Percentiles rank a stretch among this genome's conserved stretches.
Evolutionary conservation across 2,113 vertebrate species (phyloP).

Genomic region (Maccullochella peelii): DNA sequence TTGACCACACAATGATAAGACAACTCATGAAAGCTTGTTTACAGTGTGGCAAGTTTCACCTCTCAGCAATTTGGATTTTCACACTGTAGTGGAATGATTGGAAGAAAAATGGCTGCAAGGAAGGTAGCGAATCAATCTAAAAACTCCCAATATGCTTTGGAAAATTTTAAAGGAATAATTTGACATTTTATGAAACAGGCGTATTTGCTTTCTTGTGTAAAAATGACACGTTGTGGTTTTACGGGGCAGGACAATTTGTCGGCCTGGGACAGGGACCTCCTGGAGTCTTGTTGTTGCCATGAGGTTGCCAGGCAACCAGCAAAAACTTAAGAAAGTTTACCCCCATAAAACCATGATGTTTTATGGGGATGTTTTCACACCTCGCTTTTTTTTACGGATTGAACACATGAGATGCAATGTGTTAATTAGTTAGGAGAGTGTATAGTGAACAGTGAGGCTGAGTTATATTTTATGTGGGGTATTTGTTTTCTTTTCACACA

Average conservation of each 20-base stretch:
- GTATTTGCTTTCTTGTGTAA: not conserved
- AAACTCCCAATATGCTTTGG: not conserved
- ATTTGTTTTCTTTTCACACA: conserved; percentile 47
- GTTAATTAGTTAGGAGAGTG: not conserved
- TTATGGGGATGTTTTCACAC: not conserved
- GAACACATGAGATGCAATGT: not conserved
- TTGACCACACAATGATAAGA: not conserved
- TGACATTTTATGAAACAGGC: not conserved
- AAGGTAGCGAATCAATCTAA: not conserved
- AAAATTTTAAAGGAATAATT: not conserved
- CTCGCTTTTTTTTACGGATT: too few relatives aligned
- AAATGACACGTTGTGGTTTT: not conserved
- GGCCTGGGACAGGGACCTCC: not conserved
- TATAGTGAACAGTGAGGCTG: not conserved
- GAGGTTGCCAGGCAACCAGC: not conserved
- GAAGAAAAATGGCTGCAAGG: not conserved
- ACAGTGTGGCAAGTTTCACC: not conserved
- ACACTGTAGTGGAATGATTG: not conserved
- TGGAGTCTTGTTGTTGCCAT: not conserved
- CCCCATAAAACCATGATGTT: not conserved
- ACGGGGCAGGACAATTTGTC: not conserved
- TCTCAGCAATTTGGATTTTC: not conserved
- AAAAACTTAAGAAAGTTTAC: not conserved
- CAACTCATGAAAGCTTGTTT: conserved; percentile 1
- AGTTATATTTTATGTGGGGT: not conserved